Evolutionary conservation across 2,888 invertebrate genomes (phyloP).

Genomic region (Geophilus truncorum): DNA sequence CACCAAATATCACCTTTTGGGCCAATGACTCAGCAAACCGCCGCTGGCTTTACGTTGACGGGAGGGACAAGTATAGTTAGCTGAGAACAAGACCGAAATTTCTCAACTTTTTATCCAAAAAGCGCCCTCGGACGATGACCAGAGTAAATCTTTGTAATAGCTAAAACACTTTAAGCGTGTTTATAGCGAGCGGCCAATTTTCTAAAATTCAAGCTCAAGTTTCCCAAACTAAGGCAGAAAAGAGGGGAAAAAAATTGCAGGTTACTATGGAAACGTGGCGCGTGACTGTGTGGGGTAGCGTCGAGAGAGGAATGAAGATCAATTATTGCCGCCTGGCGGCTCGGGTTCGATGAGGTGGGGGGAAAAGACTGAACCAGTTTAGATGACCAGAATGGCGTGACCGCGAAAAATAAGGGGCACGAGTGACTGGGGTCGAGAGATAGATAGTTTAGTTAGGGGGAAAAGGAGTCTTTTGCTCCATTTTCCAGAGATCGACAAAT

Average conservation of each 20-base stretch:
- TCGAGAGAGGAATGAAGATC: neutral
- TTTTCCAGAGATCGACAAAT: neutral
- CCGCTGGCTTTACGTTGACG: neutral
- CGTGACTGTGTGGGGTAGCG: neutral
- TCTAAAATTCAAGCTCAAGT: too few relatives aligned
- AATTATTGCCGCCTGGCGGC: conserved; percentile 10
- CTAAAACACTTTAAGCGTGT: too few relatives aligned
- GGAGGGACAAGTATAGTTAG: too few relatives aligned
- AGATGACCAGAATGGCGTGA: neutral
- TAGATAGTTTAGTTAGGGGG: neutral
- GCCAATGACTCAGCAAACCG: neutral
- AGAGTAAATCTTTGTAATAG: too few relatives aligned
- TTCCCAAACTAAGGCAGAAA: neutral
- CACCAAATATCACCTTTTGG: conserved; percentile 1
- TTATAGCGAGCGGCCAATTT: too few relatives aligned
- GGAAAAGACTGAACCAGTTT: neutral
- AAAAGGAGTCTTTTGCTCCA: neutral
- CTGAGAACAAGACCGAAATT: too few relatives aligned
- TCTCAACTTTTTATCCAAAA: too few relatives aligned
- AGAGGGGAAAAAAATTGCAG: neutral
- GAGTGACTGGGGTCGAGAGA: neutral
- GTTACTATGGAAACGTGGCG: neutral
- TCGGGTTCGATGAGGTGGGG: conserved; percentile 8
- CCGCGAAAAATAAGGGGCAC: conserved; percentile 11
- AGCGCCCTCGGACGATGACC: too few relatives aligned